These are phyloP conservation scores for Steinernema hermaphroditum DNA, from an alignment of 2,888 invertebrate species.

Conservation along the genomic window DNA sequence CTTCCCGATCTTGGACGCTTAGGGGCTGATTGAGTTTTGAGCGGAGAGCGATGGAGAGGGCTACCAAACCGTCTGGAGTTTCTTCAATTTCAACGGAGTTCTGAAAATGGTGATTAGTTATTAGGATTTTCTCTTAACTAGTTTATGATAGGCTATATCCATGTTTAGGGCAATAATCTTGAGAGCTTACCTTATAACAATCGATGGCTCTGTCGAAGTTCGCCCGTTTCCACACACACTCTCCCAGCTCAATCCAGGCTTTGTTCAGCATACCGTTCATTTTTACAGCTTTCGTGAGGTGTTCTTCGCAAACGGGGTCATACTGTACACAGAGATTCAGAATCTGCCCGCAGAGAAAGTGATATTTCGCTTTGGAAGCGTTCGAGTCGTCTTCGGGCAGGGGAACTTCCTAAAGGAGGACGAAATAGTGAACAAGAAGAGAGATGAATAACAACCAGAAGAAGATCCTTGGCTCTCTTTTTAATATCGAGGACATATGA, in stretches of 20 bases:
- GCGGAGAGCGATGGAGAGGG: conserved; percentile 35
- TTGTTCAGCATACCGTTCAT: conserved; percentile 79
- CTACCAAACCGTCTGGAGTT: conserved; percentile 27
- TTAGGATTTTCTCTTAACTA: too few relatives aligned
- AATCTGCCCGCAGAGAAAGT: conserved; percentile 77
- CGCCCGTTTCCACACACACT: conserved; percentile 84
- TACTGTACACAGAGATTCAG: conserved; percentile 77
- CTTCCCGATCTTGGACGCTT: conserved; percentile 10
- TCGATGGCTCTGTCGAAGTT: conserved; percentile 80
- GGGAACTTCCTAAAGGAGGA: conserved; percentile 38
- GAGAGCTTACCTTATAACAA: conserved; percentile 74
- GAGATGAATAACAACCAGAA: not conserved
- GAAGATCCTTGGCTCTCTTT: not conserved
- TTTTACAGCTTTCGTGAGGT: conserved; percentile 81
- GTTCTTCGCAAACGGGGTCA: conserved; percentile 76
- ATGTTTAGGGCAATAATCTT: too few relatives aligned
- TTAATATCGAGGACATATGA: conserved; percentile 19
- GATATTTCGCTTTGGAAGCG: conserved; percentile 63
- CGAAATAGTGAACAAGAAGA: not conserved
- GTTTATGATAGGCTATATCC: too few relatives aligned
- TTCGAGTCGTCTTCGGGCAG: conserved; percentile 16
- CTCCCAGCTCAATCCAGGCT: conserved; percentile 87
- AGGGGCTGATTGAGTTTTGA: not conserved
- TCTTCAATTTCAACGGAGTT: conserved; percentile 32
- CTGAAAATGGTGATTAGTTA: too few relatives aligned